A percentile compares a stretch with the other conserved stretches of the same genome.
Conservation (phyloP, 2,888 invertebrate genomes). For the Melanchra persicariae region DNA sequence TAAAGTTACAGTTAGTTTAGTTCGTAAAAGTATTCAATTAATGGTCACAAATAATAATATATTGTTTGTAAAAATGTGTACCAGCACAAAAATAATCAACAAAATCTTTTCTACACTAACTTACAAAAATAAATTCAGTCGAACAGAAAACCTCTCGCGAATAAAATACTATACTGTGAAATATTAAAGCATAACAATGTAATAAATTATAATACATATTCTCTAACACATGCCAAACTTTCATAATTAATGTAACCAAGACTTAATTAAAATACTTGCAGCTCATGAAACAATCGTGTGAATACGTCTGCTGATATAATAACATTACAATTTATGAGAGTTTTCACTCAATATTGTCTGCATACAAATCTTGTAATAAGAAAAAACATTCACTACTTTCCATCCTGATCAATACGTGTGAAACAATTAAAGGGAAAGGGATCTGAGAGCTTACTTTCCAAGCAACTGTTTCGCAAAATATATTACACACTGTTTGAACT, state of each 20-base stretch:
- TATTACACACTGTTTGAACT: neutral
- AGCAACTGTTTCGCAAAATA: neutral
- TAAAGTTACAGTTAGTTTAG: neutral
- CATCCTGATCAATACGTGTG: conserved; percentile 16
- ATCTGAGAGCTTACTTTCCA: neutral
- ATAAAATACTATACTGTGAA: too few relatives aligned
- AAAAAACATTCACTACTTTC: conserved; percentile 9
- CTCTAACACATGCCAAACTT: conserved; percentile 16
- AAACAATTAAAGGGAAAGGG: neutral
- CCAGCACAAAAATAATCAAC: too few relatives aligned
- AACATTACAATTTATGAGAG: conserved; percentile 26
- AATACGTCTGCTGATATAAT: conserved; percentile 39
- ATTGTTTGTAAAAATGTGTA: too few relatives aligned
- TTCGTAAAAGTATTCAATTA: neutral
- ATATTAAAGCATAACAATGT: conserved; percentile 5
- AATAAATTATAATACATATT: neutral
- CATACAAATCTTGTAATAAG: conserved; percentile 23
- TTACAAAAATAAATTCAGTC: too few relatives aligned
- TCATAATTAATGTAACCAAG: conserved; percentile 26
- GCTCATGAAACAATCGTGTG: conserved; percentile 47
- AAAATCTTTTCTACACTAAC: too few relatives aligned
- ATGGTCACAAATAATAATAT: too few relatives aligned
- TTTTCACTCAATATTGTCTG: conserved; percentile 23
- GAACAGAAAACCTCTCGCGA: too few relatives aligned
- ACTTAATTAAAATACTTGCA: conserved; percentile 40